Evolutionary conservation across 2,797 vertebrate species (phyloP), one percentile per base, ranked within the genome.

Genomic region (Nannoperca obscura): DNA sequence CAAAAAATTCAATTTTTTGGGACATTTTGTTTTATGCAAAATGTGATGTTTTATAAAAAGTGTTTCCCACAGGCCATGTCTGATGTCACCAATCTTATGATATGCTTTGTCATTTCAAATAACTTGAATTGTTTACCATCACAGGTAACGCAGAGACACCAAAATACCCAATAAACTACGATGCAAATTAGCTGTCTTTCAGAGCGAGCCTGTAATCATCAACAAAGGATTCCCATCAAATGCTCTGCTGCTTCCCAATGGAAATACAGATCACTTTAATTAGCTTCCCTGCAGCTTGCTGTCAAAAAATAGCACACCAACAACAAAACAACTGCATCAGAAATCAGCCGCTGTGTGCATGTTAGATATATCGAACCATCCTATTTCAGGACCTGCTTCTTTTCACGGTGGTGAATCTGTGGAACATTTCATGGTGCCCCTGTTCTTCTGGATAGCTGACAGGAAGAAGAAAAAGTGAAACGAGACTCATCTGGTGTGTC

Each of bases 191-290:
- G 74, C 73, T 80, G 66, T 71, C 73, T 74, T 72, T 60, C 69
- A 87, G 63, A 86, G 76, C 44, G 53, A 76, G 78, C 68, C 57
- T 76, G 69, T 81, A 69, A 86, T 88, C 80, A 76, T 63, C 78
- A 72, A 84, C 81, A 85, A 85, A 88, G 73, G 58, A 74, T 75
- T 81, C 63, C 62, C 69, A 85, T 86, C 78, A 88, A 89, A 86
- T 71, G 79, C 70, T 86, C 86, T 87, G 78, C 71, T 83, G 83
- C 78, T 44, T 83, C 74, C 80, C 68, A 54, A 52, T 7, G 6
- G 73, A 59, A 83, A 75, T 61, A 68, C 81, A 82, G 80, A 86
- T 88, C 66, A 77, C 74, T 86, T 85, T 86, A 89, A 89, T 87
- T 27, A 87, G 64, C 67, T 74, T 78, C 67, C 78, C 70, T 59